A percentile compares a stretch with the other conserved stretches of the same genome.
Conservation (phyloP, 2,888 invertebrate genomes). For the Chesias legatella region DNA sequence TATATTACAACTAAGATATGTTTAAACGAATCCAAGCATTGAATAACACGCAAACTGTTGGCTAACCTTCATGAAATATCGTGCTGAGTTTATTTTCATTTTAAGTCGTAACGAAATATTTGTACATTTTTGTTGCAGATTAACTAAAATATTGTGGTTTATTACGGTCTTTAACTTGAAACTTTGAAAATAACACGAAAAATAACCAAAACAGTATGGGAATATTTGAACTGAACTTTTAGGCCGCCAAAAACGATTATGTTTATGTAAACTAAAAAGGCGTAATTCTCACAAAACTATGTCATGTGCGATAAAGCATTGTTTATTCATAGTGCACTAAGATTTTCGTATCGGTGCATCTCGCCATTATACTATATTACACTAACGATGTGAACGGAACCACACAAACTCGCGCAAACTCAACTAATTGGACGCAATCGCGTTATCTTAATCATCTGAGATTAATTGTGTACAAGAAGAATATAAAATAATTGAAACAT, state of each 20-base stretch:
- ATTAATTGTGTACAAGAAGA: conserved; percentile 46
- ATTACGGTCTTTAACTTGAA: too few species aligned
- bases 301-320: conserved; percentile 30
- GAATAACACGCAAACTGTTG: too few species aligned
- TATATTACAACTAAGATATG: conserved; percentile 19
- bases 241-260: background rate
- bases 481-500: conserved; percentile 47
- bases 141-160: too few species aligned
- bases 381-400: conserved; percentile 66
- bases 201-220: too few species aligned
- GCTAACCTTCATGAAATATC: too few species aligned
- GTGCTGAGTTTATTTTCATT: too few species aligned
- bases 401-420: conserved; percentile 42
- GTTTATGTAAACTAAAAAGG: conserved; percentile 1
- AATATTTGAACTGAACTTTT: background rate
- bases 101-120: too few species aligned
- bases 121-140: too few species aligned
- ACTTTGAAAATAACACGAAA: too few species aligned
- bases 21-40: conserved; percentile 6
- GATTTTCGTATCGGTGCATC: conserved; percentile 40
- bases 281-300: conserved; percentile 18
- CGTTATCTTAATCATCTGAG: conserved; percentile 53
- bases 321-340: background rate
- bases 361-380: conserved; percentile 43
- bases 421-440: conserved; percentile 67